Percentiles rank a stretch among this genome's conserved stretches.
Conservation (phyloP, 2,113 vertebrate genomes). For the Gorsachius goisagi region DNA sequence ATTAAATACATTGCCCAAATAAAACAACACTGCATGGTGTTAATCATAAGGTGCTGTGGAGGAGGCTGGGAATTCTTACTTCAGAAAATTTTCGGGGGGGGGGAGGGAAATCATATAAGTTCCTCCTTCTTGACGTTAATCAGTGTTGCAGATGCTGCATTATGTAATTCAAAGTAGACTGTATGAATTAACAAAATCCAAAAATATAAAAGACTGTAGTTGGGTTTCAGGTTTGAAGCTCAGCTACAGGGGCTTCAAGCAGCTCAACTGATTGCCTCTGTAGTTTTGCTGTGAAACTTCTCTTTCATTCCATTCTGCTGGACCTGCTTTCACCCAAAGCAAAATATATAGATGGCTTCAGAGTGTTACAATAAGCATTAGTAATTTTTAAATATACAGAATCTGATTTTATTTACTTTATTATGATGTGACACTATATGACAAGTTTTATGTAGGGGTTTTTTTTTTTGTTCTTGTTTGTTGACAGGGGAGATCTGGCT, state of each 20-base stretch:
- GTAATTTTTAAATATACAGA: neutral
- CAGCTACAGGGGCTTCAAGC: accelerated
- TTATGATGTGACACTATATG: neutral
- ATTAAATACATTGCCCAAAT: neutral
- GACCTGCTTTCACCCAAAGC: neutral
- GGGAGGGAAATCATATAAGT: accelerated
- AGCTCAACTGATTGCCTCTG: neutral
- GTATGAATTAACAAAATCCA: neutral
- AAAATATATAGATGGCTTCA: neutral
- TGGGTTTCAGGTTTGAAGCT: neutral
- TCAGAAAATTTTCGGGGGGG: neutral
- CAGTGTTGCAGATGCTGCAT: neutral
- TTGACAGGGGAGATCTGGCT: constrained; percentile 88
- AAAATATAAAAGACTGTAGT: neutral
- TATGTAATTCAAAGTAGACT: neutral
- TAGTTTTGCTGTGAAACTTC: neutral
- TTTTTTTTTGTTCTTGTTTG: neutral
- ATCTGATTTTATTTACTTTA: neutral
- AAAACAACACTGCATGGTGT: accelerated
- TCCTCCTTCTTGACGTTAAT: neutral
- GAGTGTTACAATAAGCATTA: neutral
- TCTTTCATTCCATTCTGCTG: neutral
- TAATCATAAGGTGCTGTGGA: neutral
- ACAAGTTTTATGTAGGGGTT: neutral
- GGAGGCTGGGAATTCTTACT: neutral